phyloP scores from a whole-genome alignment of 1,140 invertebrate species.

The Drosophila busckii region DNA sequence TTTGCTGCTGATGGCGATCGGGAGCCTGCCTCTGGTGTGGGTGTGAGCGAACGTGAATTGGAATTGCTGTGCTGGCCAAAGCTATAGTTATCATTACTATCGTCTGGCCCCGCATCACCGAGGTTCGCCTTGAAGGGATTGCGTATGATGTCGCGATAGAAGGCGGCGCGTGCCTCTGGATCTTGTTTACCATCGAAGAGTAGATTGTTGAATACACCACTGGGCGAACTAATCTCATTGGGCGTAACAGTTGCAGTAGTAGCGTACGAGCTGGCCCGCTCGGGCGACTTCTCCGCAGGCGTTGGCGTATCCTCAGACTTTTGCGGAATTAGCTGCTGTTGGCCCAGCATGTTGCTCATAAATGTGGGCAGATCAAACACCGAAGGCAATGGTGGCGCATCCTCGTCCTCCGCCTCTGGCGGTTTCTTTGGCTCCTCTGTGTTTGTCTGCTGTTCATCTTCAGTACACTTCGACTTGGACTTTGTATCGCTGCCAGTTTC shows the following conservation, averaged over 20 bases:
- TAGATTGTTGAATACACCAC: conserved; percentile 22
- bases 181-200: conserved; percentile 34
- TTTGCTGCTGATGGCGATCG: conserved; percentile 57
- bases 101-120: conserved; percentile 19
- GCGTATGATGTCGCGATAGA: conserved; percentile 54
- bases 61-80: conserved; percentile 36
- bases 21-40: conserved; percentile 55
- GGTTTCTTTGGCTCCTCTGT: background rate
- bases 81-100: conserved; percentile 4
- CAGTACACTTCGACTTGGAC: conserved; percentile 14
- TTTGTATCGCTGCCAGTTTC: conserved; percentile 23
- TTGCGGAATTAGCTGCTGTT: background rate
- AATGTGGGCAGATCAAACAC: conserved; percentile 60
- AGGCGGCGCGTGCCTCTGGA: conserved; percentile 30
- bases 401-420: conserved; percentile 6
- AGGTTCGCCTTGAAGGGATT: conserved; percentile 54
- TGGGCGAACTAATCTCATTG: background rate
- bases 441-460: conserved; percentile 32
- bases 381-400: conserved; percentile 38
- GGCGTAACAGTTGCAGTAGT: no score
- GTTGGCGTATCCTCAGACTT: conserved; percentile 2
- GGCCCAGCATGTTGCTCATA: conserved; percentile 55
- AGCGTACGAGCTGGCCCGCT: no score
- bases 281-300: background rate
- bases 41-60: conserved; percentile 56